Percentiles rank a stretch among this genome's conserved stretches.
Conservation (phyloP, 2,797 vertebrate genomes). For the Borostomias antarcticus region DNA sequence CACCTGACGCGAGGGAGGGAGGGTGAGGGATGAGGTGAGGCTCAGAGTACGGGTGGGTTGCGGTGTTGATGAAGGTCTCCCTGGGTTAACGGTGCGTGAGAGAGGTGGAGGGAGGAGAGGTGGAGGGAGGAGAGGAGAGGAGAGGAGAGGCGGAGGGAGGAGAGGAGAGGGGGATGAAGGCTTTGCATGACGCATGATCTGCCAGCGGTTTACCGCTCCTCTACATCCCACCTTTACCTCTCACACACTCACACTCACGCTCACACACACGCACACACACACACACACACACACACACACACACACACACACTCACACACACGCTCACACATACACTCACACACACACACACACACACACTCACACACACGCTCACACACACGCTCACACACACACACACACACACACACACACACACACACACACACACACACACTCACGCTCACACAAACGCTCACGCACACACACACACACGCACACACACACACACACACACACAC, state of each 20-base stretch:
- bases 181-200: constrained; percentile 79
- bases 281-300: too few relatives aligned
- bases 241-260: constrained; percentile 55
- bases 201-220: constrained; percentile 70
- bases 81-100: constrained; percentile 72
- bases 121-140: constrained; percentile 47
- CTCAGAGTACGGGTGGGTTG: constrained; percentile 77
- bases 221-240: constrained; percentile 55
- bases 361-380: constrained; percentile 51
- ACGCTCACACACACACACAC: constrained; percentile 23
- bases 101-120: constrained; percentile 64
- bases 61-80: constrained; percentile 79
- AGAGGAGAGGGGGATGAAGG: constrained; percentile 72
- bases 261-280: constrained; percentile 14
- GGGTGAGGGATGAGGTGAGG: constrained; percentile 38
- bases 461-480: constrained; percentile 51
- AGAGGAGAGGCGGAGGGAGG: too few relatives aligned
- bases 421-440: too few relatives aligned
- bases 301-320: constrained; percentile 2
- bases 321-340: neutral
- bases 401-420: too few relatives aligned
- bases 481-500: constrained; percentile 10
- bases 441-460: too few relatives aligned
- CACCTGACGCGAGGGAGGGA: neutral
- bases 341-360: too few relatives aligned